phyloP scores from a whole-genome alignment of 1,140 invertebrate genomes.

The Drosophila nebulosa region DNA sequence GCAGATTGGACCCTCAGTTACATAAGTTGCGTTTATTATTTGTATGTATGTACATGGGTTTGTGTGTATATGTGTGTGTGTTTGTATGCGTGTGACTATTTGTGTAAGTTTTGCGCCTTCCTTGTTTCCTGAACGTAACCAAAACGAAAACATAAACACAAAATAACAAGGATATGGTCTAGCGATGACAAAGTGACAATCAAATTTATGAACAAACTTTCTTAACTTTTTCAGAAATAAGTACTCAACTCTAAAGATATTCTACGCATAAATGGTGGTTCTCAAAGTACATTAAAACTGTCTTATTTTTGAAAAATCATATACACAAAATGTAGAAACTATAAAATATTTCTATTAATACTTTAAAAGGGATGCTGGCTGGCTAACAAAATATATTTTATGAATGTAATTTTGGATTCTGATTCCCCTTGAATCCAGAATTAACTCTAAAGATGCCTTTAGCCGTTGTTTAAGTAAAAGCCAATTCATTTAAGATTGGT shows the following conservation, averaged over 20 bases:
- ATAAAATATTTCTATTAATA: too few relatives aligned
- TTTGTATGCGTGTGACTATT: conserved; percentile 25
- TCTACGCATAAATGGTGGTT: too few relatives aligned
- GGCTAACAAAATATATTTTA: too few relatives aligned
- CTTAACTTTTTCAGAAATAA: background rate
- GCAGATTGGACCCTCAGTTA: conserved; percentile 42
- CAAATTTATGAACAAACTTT: background rate
- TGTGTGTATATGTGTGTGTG: conserved; percentile 27
- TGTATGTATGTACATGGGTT: conserved; percentile 15
- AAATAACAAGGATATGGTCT: conserved; percentile 73
- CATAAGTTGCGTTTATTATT: conserved; percentile 78
- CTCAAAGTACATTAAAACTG: too few relatives aligned
- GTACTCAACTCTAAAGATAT: background rate
- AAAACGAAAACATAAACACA: conserved; percentile 44
- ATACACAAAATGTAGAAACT: too few relatives aligned
- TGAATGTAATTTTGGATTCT: too few relatives aligned
- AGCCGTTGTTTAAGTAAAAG: too few relatives aligned
- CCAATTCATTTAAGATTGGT: too few relatives aligned
- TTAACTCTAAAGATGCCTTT: too few relatives aligned
- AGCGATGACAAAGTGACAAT: conserved; percentile 6
- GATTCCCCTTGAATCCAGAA: too few relatives aligned
- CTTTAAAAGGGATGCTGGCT: too few relatives aligned
- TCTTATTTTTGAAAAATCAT: too few relatives aligned
- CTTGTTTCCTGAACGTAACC: conserved; percentile 62
- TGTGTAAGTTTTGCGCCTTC: conserved; percentile 55